Evolutionary conservation across 2,113 vertebrate species (phyloP), one percentile per base, ranked within the genome.

Genomic region (Calidris pygmaea): DNA sequence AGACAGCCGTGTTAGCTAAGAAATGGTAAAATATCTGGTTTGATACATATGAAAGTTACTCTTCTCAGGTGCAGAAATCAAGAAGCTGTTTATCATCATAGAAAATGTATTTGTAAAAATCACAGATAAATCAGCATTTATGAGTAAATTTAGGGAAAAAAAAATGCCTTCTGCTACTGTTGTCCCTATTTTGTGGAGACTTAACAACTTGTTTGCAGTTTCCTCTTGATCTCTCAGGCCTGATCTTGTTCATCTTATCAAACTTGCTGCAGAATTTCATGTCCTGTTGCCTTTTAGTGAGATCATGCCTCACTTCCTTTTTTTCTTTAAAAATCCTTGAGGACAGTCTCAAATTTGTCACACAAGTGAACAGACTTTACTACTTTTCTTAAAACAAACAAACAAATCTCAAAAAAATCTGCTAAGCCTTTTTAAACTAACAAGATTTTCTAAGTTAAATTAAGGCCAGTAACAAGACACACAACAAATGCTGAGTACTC

Each of bases 131-230:
- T 35, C 39, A 52, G 14, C 9, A 29, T 55, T 80, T 47, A 65
- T 39, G 5, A 74, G n/a, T 24, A 79, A 0, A 1, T n/a, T 66
- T 15, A 24, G 6, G 1, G 4, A 4, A 6, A 26, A 26, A 21
- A 37, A 26, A 27, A 20, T 1, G 1, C 2, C 7, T 72, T 81
- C 62, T 68, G 10, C 18, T 43, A 63, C 20, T 20, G 6, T 7
- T 63, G 14, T 34, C 60, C 62, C 19, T 58, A 15, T 62, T 94
- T 26, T 37, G 9, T 26, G 10, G 16, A 71, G 29, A 48, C 10
- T 60, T 53, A 53, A 60, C 19, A 65, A 9, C 21, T 66, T 48
- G 4, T 32, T 90, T 48, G 52, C 39, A 35, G 20, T 34, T 47
- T 84, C 30, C 41, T 75, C 9, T 45, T 62, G 18, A 65, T 50